Evolutionary conservation across 2,113 vertebrate species (phyloP), one percentile per base, ranked within the genome.

Genomic region (Perccottus glenii): DNA sequence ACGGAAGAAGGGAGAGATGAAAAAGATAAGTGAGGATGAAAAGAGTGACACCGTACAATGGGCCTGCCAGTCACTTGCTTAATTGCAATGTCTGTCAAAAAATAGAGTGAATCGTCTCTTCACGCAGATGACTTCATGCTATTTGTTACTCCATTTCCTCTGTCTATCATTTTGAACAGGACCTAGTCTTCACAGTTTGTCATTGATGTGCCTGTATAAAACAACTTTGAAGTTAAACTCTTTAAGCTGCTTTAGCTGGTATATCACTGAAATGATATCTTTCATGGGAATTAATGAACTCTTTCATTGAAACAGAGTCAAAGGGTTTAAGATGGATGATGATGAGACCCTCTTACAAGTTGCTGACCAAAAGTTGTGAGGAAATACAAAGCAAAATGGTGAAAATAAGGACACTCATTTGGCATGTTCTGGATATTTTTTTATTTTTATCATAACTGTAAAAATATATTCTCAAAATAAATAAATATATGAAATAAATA

Each of bases 401-500:
- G 87, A 60, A 86, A 85, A 82, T 12, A 70, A 47, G 60, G 64
- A 49, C 61, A 62, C 70, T 52, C 57, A 64, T 51, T 11, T 69
- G 16, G 12, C 63, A 57, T 71, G 72, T 71, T 82, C 11, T 70
- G 64, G 33, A 72, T 77, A 52, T 67, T 78, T 82, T n/a, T 75
- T 81, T 81, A 83, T 87, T 85, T 87, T 85, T 84, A 80, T 89
- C 89, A 89, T 87, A 90, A 67, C 84, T 91, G 91, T 81, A 93
- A 93, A 93, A 93, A 93, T 93, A 93, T 87, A 92, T 83, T 92
- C 89, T 92, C 62, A 85, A 92, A 93, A 93, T 92, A 93, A 93
- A 93, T 93, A 91, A 92, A 92, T 92, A 90, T 92, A 90, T 91
- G 89, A 93, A 93, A 93, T 93, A 93, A 92, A 93, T 93, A 93